phyloP scores from a whole-genome alignment of 2,888 invertebrate genomes.

The Agonopterix alstromeriana region DNA sequence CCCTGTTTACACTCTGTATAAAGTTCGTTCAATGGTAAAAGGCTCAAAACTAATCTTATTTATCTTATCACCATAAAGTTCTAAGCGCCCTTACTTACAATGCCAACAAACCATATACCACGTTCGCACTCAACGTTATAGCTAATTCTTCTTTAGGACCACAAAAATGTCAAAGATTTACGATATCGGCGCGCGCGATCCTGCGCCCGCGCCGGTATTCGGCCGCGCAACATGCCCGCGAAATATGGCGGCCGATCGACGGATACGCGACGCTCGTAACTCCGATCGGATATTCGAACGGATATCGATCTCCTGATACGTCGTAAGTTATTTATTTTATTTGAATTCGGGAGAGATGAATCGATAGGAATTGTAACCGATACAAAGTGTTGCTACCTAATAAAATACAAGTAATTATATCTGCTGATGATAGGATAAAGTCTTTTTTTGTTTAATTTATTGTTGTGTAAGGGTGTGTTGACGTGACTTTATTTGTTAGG shows the following conservation, averaged over 20 bases:
- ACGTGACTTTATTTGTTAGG: background rate
- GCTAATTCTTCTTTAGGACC: constrained; percentile 33
- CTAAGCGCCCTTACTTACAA: no score
- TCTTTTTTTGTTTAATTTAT: background rate
- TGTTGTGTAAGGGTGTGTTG: background rate
- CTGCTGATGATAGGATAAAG: constrained; percentile 4
- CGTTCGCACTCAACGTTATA: constrained; percentile 18
- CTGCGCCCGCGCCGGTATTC: constrained; percentile 18
- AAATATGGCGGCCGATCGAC: constrained; percentile 30
- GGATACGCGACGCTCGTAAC: constrained; percentile 29
- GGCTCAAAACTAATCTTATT: no score
- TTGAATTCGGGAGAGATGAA: constrained; percentile 43
- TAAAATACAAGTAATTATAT: constrained; percentile 10
- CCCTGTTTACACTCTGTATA: no score
- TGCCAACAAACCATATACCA: background rate
- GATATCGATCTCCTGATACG: constrained; percentile 43
- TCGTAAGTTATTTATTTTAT: constrained; percentile 38
- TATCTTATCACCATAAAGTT: no score
- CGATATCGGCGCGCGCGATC: constrained; percentile 33
- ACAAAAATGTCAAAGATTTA: constrained; percentile 51
- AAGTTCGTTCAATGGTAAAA: no score
- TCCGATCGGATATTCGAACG: constrained; percentile 21
- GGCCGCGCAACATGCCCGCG: constrained; percentile 19
- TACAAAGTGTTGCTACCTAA: constrained; percentile 7
- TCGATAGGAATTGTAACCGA: constrained; percentile 26